phyloP scores from a whole-genome alignment of 2,797 vertebrate genomes.

The Novumbra hubbsi region DNA sequence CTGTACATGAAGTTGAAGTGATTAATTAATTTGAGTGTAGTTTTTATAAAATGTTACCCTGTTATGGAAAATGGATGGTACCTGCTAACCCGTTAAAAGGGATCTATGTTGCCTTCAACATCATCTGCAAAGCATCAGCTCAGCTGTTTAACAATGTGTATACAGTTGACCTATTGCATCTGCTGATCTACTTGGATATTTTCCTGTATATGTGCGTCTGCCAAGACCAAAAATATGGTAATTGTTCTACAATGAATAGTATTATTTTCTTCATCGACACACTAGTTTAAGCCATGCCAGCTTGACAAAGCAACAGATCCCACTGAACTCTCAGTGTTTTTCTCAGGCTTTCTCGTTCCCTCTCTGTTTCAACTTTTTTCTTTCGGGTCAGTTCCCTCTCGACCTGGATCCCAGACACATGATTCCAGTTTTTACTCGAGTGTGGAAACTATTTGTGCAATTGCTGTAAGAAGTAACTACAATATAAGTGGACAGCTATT shows the following conservation, averaged over 20 bases:
- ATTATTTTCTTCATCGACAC: conserved; percentile 10
- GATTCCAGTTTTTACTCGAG: neutral
- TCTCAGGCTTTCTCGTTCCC: neutral
- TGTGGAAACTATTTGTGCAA: conserved; percentile 48
- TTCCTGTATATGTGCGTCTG: conserved; percentile 34
- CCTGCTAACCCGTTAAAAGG: neutral
- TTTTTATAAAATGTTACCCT: too few species aligned
- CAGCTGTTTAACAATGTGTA: neutral
- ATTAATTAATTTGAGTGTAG: too few species aligned
- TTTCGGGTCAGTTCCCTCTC: conserved; percentile 7
- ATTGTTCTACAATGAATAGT: conserved; percentile 37
- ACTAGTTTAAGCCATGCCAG: conserved; percentile 25
- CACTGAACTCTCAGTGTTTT: neutral
- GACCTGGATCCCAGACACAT: conserved; percentile 24
- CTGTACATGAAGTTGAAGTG: too few species aligned
- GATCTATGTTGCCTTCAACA: neutral
- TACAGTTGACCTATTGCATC: conserved; percentile 31
- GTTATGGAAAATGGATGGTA: neutral
- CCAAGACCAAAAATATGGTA: conserved; percentile 44
- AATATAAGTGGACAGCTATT: conserved; percentile 37
- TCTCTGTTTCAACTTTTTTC: neutral
- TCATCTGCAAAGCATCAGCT: conserved; percentile 3
- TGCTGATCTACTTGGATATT: conserved; percentile 29
- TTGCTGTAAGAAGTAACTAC: conserved; percentile 31
- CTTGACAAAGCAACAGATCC: conserved; percentile 11